Evolutionary conservation across 2,797 vertebrate genomes (phyloP).

Genomic region (Semotilus atromaculatus): DNA sequence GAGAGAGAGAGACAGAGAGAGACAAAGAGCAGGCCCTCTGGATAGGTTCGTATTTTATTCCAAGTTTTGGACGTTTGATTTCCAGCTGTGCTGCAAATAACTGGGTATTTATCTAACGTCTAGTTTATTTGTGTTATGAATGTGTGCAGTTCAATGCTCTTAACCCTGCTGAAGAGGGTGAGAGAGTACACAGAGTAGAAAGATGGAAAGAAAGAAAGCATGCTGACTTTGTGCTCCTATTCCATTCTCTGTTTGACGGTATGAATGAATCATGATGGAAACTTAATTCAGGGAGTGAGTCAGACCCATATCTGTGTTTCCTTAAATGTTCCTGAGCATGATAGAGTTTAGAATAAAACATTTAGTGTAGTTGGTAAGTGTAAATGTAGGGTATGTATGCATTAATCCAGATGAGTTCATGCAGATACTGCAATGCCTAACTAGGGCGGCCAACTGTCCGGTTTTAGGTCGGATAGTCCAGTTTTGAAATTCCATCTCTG

Average conservation of each 20-base stretch:
- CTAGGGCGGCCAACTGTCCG: background rate
- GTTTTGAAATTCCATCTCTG: background rate
- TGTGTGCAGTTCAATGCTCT: background rate
- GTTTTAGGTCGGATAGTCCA: background rate
- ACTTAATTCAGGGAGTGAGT: background rate
- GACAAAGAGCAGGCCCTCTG: background rate
- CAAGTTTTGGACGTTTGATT: background rate
- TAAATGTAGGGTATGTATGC: background rate
- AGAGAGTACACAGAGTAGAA: background rate
- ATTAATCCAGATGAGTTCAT: background rate
- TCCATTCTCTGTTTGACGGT: background rate
- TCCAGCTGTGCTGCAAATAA: background rate
- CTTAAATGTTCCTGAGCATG: background rate
- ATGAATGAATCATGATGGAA: conserved; percentile 16
- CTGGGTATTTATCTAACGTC: background rate
- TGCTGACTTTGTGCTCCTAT: background rate
- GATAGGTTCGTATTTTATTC: conserved; percentile 9
- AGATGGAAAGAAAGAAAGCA: background rate
- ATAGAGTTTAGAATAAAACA: background rate
- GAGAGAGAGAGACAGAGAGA: background rate
- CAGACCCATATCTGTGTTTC: background rate
- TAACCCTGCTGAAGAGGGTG: background rate
- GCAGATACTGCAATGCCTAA: background rate
- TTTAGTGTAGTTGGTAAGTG: background rate
- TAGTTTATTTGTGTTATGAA: conserved; percentile 11